These are phyloP conservation scores for Psittacula derbiana DNA, from an alignment of 2,797 vertebrate genomes.

Conservation along the genomic window DNA sequence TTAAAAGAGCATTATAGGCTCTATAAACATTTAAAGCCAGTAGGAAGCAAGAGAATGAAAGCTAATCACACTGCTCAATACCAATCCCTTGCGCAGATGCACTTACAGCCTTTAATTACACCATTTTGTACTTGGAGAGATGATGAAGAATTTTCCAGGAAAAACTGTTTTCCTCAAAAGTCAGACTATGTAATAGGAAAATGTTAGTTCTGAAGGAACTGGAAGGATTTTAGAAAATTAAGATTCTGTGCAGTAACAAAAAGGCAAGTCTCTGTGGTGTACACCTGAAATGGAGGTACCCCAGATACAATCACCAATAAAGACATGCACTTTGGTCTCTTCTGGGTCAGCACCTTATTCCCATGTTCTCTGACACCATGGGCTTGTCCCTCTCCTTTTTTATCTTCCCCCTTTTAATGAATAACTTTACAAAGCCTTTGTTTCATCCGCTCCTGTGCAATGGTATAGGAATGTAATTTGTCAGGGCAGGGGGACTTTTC, in stretches of 20 bases:
- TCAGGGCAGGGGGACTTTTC: neutral
- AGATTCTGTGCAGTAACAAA: neutral
- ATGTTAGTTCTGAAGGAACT: neutral
- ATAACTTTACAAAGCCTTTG: neutral
- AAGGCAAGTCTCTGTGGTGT: neutral
- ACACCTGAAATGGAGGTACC: rapidly evolving
- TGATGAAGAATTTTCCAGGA: neutral
- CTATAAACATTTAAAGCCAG: neutral
- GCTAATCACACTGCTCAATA: neutral
- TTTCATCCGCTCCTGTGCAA: neutral
- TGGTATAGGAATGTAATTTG: neutral
- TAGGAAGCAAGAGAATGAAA: neutral
- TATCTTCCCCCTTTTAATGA: neutral
- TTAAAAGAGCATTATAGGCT: neutral
- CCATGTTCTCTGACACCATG: neutral
- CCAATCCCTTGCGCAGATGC: neutral
- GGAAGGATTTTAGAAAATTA: neutral
- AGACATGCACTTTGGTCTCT: neutral
- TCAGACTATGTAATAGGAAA: neutral
- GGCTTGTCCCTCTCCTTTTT: neutral
- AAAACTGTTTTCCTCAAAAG: neutral
- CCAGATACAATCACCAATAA: rapidly evolving
- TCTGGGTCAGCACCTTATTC: neutral
- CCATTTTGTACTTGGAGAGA: neutral
- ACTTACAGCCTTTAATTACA: neutral